phyloP scores from a whole-genome alignment of 2,888 invertebrate genomes.

The Mesorhabditis sp. region DNA sequence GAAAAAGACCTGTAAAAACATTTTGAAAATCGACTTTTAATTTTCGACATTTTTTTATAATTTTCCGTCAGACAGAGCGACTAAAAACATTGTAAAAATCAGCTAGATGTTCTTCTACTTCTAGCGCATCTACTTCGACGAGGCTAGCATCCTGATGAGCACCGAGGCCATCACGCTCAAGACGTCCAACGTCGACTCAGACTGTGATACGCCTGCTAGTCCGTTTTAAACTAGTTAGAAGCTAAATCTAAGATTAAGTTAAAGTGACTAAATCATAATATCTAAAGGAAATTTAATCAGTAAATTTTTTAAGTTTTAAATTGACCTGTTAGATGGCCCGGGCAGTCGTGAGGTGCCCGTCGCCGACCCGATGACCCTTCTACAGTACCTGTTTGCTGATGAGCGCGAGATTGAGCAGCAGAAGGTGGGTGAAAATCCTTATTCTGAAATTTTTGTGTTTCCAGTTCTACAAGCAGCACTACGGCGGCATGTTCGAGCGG shows the following conservation, averaged over 20 bases:
- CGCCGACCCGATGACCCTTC: not conserved
- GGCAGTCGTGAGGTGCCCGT: too few species aligned
- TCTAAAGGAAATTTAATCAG: too few species aligned
- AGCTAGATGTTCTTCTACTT: not conserved
- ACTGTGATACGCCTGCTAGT: not conserved
- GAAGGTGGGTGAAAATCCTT: not conserved
- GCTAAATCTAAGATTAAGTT: too few species aligned
- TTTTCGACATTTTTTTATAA: too few species aligned
- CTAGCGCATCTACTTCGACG: not conserved
- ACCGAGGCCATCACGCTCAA: not conserved
- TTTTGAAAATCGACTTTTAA: too few species aligned
- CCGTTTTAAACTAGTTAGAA: not conserved
- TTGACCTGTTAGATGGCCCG: too few species aligned
- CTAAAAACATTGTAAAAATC: too few species aligned
- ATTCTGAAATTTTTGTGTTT: not conserved
- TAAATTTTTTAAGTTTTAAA: too few species aligned
- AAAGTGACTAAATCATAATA: too few species aligned
- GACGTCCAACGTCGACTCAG: not conserved
- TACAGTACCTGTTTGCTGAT: not conserved
- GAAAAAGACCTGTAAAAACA: too few species aligned
- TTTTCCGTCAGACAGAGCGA: too few species aligned
- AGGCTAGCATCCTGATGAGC: conserved; percentile 1
- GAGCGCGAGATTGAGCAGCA: not conserved
- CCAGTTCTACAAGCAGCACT: conserved; percentile 6
- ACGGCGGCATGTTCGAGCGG: not conserved